Evolutionary conservation across 2,888 invertebrate species (phyloP), one percentile per base, ranked within the genome.

Genomic region (Dendrolimus houi): DNA sequence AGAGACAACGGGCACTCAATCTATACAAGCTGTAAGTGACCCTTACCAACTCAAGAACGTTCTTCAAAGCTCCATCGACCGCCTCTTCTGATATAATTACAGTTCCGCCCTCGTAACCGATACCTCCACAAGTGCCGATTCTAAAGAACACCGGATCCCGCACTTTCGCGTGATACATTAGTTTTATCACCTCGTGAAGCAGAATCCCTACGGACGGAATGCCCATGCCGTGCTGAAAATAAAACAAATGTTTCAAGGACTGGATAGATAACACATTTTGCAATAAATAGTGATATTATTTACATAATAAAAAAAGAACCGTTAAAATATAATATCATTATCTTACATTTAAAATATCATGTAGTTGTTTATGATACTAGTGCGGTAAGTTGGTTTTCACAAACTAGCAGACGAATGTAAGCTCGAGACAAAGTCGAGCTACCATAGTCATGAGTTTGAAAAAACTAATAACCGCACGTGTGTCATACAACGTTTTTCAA

Each of bases 161-260:
- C 17, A 87, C 86, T 77, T 93, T 95, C 53, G 99, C 98, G 81
- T 98, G 97, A 83, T 96, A 96, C 95, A 99, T 96, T 70, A 99
- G 91, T 87, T 99, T 99, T 77, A 99, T 97, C 62, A 98, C 92
- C 91, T 99, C 99, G 81, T 99, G 98, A 59, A 99, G 93, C 57
- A 99, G 92, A 68, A 99, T 98, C 56, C 97, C 97, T 58, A 99
- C 94, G 0, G 99, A 99, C 7, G 99, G 98, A 57, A 97, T 96
- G 7, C 99, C 99, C 97, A 99, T 99, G 59, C 99, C 99, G 78
- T 99, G 99, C 97, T 98, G 88, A 1, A 79, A 56, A 7, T 55
- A 55, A 54, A 29, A 29, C 29, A 29, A 29, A 29, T 29, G 29
- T 29, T 17, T 29, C 29, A 29, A 6, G 29, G 6, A 29, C 29